Evolutionary conservation across 1,140 invertebrate genomes (phyloP).

Genomic region (Bombus impatiens): DNA sequence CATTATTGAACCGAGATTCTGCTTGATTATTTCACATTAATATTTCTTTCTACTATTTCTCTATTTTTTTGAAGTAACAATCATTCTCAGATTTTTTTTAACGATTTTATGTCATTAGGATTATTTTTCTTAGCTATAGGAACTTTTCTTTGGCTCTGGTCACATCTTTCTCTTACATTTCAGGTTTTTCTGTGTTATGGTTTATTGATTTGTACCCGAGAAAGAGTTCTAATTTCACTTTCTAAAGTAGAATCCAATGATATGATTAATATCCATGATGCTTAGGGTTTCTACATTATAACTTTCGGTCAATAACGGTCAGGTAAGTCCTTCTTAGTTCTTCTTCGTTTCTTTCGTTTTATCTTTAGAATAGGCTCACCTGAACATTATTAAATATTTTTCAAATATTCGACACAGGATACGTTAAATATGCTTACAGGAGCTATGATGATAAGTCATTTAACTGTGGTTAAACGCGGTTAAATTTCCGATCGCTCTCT

Average conservation of each 20-base stretch:
- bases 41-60: too few species aligned
- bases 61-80: too few species aligned
- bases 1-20: background rate
- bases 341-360: constrained; percentile 60
- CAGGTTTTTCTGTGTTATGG: background rate
- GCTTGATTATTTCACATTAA: background rate
- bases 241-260: constrained; percentile 75
- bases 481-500: constrained; percentile 5
- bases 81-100: too few species aligned
- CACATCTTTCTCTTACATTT: background rate
- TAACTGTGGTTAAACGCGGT: too few species aligned
- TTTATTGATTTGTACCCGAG: background rate
- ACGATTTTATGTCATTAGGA: too few species aligned
- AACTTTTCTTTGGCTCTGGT: background rate
- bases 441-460: background rate
- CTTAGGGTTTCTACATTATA: constrained; percentile 71
- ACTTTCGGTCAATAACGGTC: constrained; percentile 68
- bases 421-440: constrained; percentile 15
- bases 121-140: background rate
- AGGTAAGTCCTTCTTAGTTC: constrained; percentile 58
- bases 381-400: constrained; percentile 73
- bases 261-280: constrained; percentile 77
- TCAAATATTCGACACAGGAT: constrained; percentile 28
- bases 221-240: constrained; percentile 76
- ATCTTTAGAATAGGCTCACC: constrained; percentile 66